Conservation (phyloP, 2,888 invertebrate genomes). For the Melanostoma scalare region DNA sequence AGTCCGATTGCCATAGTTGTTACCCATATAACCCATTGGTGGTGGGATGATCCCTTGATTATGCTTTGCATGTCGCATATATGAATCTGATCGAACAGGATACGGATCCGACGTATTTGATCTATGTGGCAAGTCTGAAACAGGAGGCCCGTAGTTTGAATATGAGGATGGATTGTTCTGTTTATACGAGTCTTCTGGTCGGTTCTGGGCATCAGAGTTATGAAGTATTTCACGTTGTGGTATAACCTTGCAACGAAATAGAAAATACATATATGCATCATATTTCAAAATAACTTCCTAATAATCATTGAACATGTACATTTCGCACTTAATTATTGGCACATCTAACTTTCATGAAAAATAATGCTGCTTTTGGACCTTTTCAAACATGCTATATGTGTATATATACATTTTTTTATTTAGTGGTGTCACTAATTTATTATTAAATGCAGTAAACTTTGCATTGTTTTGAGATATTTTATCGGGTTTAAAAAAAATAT, state of each 20-base stretch:
- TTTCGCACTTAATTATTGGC: too few species aligned
- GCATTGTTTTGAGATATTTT: too few species aligned
- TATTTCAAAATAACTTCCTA: background rate
- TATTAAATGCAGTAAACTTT: too few species aligned
- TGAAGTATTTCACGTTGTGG: conserved; percentile 50
- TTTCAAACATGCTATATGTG: too few species aligned
- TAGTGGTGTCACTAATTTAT: too few species aligned
- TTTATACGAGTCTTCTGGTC: conserved; percentile 49
- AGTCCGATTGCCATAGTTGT: conserved; percentile 61
- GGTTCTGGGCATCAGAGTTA: conserved; percentile 37
- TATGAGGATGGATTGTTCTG: conserved; percentile 32
- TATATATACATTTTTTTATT: too few species aligned
- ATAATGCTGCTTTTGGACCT: too few species aligned
- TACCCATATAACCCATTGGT: conserved; percentile 51
- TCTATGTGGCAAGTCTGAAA: conserved; percentile 52
- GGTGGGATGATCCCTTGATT: conserved; percentile 37
- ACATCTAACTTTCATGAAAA: too few species aligned
- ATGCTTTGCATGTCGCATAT: conserved; percentile 57
- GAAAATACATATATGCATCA: background rate
- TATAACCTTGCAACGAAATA: conserved; percentile 37
- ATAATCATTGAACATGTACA: conserved; percentile 5
- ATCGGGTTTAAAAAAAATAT: too few species aligned
- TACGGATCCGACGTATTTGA: conserved; percentile 49
- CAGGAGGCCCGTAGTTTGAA: conserved; percentile 45
- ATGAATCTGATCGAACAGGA: conserved; percentile 48